These are phyloP conservation scores for Sapajus apella DNA, from an alignment of 2,113 vertebrate species.

Conservation along the genomic window DNA sequence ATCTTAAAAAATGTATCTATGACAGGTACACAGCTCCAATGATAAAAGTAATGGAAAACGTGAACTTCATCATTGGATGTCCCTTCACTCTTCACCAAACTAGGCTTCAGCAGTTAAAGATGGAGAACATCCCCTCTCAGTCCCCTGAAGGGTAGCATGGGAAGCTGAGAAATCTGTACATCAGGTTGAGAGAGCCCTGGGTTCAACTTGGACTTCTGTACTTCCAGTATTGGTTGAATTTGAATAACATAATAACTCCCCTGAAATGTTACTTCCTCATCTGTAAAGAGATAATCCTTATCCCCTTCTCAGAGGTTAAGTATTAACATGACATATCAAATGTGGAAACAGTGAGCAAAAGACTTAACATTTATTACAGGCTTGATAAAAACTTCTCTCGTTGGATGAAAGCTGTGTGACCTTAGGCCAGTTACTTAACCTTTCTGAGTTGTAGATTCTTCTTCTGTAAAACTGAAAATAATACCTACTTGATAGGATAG, in stretches of 20 bases:
- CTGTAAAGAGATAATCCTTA: constrained; percentile 5
- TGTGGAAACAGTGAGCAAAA: background rate
- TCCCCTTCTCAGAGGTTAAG: constrained; percentile 44
- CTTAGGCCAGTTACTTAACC: constrained; percentile 35
- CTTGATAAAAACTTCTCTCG: background rate
- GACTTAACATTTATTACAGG: background rate
- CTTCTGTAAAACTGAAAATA: background rate
- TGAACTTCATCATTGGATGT: background rate
- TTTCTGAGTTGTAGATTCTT: constrained; percentile 25
- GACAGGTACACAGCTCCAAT: background rate
- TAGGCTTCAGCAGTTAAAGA: background rate
- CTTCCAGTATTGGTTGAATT: background rate
- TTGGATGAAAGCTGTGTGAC: constrained; percentile 12
- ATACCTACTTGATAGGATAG: background rate
- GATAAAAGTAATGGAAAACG: background rate
- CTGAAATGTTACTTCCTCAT: background rate
- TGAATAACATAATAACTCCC: background rate
- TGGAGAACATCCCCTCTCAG: background rate
- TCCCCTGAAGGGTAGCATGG: no score
- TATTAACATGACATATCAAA: constrained; percentile 25
- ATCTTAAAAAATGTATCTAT: background rate
- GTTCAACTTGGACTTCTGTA: background rate
- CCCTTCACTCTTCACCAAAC: background rate
- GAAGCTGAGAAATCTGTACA: background rate
- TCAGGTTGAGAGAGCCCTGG: background rate